Conservation (phyloP, 35 echinoderm and acorn worm genomes). For the Lytechinus variegatus region DNA sequence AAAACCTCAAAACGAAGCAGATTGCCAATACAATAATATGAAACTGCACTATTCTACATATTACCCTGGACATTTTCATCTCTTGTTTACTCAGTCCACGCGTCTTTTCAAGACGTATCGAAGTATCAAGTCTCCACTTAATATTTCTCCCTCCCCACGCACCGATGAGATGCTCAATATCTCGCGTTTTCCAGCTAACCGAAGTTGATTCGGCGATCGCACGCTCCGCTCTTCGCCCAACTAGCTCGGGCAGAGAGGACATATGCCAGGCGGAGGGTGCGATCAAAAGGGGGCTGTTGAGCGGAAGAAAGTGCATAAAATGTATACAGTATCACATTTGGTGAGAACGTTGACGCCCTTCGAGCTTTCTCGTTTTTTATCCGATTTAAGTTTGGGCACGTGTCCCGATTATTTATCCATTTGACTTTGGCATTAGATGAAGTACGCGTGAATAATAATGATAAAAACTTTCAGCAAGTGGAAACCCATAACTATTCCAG, state of each 20-base stretch:
- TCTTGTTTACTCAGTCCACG: neutral
- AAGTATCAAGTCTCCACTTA: neutral
- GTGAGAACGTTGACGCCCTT: neutral
- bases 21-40: neutral
- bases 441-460: neutral
- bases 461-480: neutral
- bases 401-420: constrained; percentile 4
- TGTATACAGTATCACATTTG: constrained; percentile 13
- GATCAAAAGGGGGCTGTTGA: neutral
- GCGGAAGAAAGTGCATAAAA: neutral
- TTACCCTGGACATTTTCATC: neutral
- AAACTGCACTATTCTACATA: constrained; percentile 1
- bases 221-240: neutral
- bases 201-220: neutral
- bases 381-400: neutral
- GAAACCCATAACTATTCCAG: neutral
- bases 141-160: neutral
- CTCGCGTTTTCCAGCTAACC: neutral
- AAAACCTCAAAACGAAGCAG: neutral
- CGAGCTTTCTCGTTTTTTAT: constrained; percentile 12
- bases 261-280: neutral
- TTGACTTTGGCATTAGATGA: constrained; percentile 18
- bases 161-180: neutral
- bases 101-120: neutral
- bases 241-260: neutral